Evolutionary conservation across 1,140 invertebrate species (phyloP), one percentile per base, ranked within the genome.

Genomic region (Fopius arisanus): DNA sequence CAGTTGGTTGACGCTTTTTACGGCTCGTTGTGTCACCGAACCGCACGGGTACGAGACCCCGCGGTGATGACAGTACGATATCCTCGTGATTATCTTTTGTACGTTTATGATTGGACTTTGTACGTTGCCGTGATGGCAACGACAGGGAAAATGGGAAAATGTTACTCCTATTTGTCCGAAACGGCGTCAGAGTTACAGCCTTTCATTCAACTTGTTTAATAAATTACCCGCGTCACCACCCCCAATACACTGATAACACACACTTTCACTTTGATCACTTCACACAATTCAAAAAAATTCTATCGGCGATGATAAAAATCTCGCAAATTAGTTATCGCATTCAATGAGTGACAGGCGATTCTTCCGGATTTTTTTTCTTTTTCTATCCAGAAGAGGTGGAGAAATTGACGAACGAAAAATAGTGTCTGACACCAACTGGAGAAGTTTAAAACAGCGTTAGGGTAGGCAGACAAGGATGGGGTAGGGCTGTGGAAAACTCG

Each of bases 181-280:
- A 77, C 73, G 78, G 73, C 76, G 80, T 80, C 81, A 82, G 80
- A 81, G 78, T 82, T 80, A 72, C 74, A 74, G 37, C 59, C 62
- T 69, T 19, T 73, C 71, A 73, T 76, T 21, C 29, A 68, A 54
- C 66, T 74, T 40, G 14, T 40, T 54, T 19, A 67, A 41, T 69
- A 26, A 65, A n/a, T 12, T 12, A 12, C 37, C 65, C 19, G 19
- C 63, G 12, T 26, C 54, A n/a, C 48, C 16, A 33, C 26, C 28
- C 51, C 7, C 12, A 33, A 67, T 48, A 10, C 40, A 54, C 40
- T 48, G n/a, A 70, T 65, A 37, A 33, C 28, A 33, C 14, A 31
- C 29, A 65, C 62, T 7, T 33, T 65, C 29, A 65, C 29, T 31
- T 65, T n/a, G 10, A 65, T 65, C 54, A 65, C 29, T 65, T 29